phyloP scores from a whole-genome alignment of 2,113 vertebrate species.

The Elaphurus davidianus region DNA sequence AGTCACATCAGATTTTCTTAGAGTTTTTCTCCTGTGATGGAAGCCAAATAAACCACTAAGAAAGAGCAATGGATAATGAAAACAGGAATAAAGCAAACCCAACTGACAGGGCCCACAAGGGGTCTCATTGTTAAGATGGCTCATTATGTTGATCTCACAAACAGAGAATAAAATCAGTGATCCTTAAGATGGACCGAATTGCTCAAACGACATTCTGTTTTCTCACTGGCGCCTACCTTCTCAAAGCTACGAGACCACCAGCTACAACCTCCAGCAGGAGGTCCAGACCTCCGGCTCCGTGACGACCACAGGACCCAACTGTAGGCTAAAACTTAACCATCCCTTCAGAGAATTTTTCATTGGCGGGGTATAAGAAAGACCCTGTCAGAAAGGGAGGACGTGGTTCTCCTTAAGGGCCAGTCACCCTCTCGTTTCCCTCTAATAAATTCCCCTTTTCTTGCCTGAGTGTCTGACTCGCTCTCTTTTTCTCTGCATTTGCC shows the following conservation, averaged over 20 bases:
- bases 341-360: not conserved
- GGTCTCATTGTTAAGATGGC: not conserved
- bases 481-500: not conserved
- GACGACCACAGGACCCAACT: not conserved
- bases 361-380: not conserved
- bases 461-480: not conserved
- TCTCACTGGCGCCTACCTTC: not conserved
- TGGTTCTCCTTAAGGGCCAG: not conserved
- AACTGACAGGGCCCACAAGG: not conserved
- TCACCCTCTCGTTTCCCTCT: not conserved
- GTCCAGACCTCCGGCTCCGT: not conserved
- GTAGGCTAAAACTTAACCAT: not conserved
- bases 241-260: not conserved
- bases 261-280: not conserved
- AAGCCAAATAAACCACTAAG: not conserved
- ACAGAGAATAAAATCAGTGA: not conserved
- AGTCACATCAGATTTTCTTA: slow-evolving; percentile 65
- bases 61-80: not conserved
- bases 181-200: not conserved
- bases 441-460: not conserved
- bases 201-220: not conserved
- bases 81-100: not conserved
- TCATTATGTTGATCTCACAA: not conserved
- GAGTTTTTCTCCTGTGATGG: slow-evolving; percentile 43
- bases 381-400: not conserved